Evolutionary conservation across 2,113 vertebrate genomes (phyloP).

Genomic region (Colius striatus): DNA sequence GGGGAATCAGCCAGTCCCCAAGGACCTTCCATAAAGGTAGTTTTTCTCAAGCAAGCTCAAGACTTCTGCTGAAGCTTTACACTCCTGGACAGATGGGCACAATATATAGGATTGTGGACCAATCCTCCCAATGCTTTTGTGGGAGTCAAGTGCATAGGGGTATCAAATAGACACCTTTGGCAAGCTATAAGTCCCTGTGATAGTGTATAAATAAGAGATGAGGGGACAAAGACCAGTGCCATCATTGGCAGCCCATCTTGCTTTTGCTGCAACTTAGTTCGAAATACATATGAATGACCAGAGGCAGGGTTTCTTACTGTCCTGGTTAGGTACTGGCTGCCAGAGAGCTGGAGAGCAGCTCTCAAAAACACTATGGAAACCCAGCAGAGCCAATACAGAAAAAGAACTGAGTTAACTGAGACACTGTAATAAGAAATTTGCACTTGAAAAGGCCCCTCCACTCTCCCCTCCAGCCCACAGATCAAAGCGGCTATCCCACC

Average conservation of each 20-base stretch:
- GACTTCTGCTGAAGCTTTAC: background rate
- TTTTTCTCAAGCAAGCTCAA: background rate
- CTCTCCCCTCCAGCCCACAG: slow-evolving; percentile 39
- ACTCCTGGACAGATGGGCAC: background rate
- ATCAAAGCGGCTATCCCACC: slow-evolving; percentile 60
- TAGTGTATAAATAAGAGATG: background rate
- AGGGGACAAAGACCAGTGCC: background rate
- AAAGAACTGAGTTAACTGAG: background rate
- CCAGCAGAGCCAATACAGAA: background rate
- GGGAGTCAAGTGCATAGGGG: accelerated
- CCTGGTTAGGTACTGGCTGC: background rate
- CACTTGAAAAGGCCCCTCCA: slow-evolving; percentile 60
- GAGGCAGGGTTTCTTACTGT: background rate
- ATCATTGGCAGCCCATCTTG: accelerated
- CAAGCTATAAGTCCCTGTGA: too few species aligned
- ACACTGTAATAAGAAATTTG: slow-evolving; percentile 49
- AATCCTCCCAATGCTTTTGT: accelerated
- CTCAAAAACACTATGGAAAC: background rate
- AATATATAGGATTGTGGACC: background rate
- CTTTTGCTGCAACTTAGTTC: background rate
- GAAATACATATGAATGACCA: background rate
- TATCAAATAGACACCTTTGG: background rate
- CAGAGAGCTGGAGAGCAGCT: background rate
- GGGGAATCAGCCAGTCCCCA: too few species aligned
- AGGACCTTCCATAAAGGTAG: background rate